phyloP scores from a whole-genome alignment of 2,113 vertebrate species.

The Festucalex cinctus region DNA sequence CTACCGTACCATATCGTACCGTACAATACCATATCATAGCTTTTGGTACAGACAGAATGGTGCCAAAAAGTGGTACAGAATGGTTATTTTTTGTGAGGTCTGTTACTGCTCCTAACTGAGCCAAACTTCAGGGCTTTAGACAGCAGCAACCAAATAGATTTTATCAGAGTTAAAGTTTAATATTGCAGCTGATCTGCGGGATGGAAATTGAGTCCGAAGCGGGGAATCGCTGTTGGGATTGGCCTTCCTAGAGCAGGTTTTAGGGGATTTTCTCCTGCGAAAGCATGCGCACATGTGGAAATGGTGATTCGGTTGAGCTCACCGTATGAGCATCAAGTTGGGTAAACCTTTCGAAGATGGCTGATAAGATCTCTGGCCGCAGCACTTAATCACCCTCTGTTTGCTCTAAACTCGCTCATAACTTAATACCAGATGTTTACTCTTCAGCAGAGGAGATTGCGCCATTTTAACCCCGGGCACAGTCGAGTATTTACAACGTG shows the following conservation, averaged over 20 bases:
- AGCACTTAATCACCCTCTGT: not conserved
- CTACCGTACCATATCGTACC: no score
- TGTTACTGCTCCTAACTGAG: no score
- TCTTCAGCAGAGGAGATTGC: not conserved
- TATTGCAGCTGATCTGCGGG: no score
- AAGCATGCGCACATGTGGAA: slow-evolving; percentile 47
- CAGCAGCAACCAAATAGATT: no score
- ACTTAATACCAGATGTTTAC: slow-evolving; percentile 1
- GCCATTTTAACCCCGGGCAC: not conserved
- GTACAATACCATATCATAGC: no score
- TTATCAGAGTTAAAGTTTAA: not conserved
- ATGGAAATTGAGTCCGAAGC: no score
- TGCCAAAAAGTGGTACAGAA: no score
- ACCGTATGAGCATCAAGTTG: slow-evolving; percentile 18
- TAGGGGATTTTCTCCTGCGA: slow-evolving; percentile 1
- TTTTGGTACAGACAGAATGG: no score
- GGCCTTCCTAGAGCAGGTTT: not conserved
- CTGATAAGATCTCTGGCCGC: slow-evolving; percentile 1
- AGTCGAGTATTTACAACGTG: not conserved
- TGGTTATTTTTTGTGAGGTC: no score
- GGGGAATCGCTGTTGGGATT: no score
- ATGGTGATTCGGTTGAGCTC: slow-evolving; percentile 34
- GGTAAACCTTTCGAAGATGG: slow-evolving; percentile 12
- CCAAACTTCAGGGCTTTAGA: no score
- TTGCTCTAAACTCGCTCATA: not conserved